These are phyloP conservation scores for Siniperca chuatsi DNA, from an alignment of 2,113 vertebrate species.

Conservation along the genomic window DNA sequence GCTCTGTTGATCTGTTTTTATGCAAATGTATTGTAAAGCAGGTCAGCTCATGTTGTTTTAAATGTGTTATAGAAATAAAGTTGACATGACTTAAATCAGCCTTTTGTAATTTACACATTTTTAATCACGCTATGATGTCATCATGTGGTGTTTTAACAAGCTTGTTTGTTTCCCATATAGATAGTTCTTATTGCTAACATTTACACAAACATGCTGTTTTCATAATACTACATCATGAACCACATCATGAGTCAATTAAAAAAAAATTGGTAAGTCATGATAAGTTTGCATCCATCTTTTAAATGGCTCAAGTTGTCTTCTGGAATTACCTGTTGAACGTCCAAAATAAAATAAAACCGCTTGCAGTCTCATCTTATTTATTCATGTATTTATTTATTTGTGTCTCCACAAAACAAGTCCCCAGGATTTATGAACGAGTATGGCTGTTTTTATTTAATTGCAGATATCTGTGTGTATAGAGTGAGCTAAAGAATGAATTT, in stretches of 20 bases:
- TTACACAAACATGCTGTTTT: not conserved
- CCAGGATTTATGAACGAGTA: not conserved
- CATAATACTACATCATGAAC: too few species aligned
- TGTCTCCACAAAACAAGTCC: not conserved
- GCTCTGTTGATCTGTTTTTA: too few species aligned
- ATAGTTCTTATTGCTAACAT: not conserved
- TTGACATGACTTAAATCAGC: too few species aligned
- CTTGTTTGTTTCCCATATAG: not conserved
- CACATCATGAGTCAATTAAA: too few species aligned
- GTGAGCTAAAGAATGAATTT: conserved; percentile 2
- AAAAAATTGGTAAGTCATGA: too few species aligned
- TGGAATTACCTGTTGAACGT: not conserved
- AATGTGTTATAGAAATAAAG: too few species aligned
- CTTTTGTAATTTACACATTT: too few species aligned
- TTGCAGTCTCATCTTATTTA: not conserved
- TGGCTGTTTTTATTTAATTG: not conserved
- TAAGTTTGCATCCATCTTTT: not conserved
- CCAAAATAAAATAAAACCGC: not conserved
- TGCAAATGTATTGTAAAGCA: too few species aligned
- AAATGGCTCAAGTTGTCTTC: not conserved
- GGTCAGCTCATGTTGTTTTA: too few species aligned
- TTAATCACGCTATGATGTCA: too few species aligned
- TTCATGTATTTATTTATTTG: not conserved
- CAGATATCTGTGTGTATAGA: not conserved
- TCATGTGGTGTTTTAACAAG: too few species aligned